These are phyloP conservation scores for Heteractis magnifica DNA, from an alignment of 92 coral and sea anemone species.

Conservation along the genomic window DNA sequence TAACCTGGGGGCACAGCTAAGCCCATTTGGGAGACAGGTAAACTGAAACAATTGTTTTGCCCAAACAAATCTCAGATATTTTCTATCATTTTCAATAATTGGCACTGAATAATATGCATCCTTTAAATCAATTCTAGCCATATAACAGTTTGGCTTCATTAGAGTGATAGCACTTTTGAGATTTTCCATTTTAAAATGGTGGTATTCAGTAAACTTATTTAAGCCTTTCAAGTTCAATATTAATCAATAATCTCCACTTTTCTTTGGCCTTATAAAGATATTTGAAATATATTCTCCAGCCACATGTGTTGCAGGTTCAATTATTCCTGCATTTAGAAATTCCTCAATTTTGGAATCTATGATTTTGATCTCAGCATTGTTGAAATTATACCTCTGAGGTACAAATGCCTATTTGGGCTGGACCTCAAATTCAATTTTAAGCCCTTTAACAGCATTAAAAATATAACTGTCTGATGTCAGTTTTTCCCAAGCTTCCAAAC, in stretches of 20 bases:
- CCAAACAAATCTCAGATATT: slow-evolving; percentile 28
- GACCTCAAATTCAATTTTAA: slow-evolving; percentile 33
- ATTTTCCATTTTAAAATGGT: slow-evolving; percentile 34
- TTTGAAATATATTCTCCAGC: neutral
- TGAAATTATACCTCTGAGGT: slow-evolving; percentile 26
- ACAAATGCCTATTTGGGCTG: slow-evolving; percentile 31
- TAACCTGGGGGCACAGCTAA: slow-evolving; percentile 23
- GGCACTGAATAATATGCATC: slow-evolving; percentile 23
- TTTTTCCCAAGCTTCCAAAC: slow-evolving; percentile 27
- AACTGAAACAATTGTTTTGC: slow-evolving; percentile 11
- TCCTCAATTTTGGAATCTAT: slow-evolving; percentile 19
- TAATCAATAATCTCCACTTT: neutral
- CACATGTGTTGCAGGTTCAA: slow-evolving; percentile 9
- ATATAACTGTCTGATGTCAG: slow-evolving; percentile 44
- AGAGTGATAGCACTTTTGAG: slow-evolving; percentile 6
- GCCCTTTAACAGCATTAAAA: slow-evolving; percentile 29
- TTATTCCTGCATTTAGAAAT: slow-evolving; percentile 3
- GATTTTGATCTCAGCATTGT: slow-evolving; percentile 37
- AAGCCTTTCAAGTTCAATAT: slow-evolving; percentile 11
- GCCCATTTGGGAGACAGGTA: slow-evolving; percentile 43
- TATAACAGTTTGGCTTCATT: slow-evolving; percentile 19
- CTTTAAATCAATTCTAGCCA: neutral
- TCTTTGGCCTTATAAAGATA: slow-evolving; percentile 3
- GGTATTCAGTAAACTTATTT: neutral
- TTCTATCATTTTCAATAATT: slow-evolving; percentile 1